Evolutionary conservation across 2,797 vertebrate species (phyloP).

Genomic region (Muscicapa comitata): DNA sequence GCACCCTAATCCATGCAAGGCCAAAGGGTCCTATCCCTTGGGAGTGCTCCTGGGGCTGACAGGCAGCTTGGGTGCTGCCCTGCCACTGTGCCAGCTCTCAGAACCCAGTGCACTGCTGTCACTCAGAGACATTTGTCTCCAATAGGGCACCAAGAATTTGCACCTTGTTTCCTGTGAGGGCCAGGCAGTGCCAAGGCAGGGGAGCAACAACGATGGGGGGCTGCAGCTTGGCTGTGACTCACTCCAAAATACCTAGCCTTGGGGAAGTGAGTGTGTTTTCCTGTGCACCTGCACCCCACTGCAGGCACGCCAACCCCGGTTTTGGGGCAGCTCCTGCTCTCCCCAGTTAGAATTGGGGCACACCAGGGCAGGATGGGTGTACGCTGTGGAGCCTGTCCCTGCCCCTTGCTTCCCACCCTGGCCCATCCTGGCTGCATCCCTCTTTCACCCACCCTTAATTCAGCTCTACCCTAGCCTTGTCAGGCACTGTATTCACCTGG

Average conservation of each 20-base stretch:
- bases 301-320: neutral
- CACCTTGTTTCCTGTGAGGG: neutral
- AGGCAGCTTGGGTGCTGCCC: neutral
- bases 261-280: accelerated
- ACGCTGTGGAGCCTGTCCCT: neutral
- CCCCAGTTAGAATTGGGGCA: accelerated
- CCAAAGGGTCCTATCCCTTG: neutral
- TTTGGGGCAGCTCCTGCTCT: neutral
- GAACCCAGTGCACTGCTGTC: neutral
- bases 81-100: accelerated
- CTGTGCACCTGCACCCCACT: neutral
- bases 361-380: neutral
- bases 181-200: neutral
- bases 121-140: no score
- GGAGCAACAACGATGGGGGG: accelerated
- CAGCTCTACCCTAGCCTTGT: neutral
- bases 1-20: accelerated
- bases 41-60: accelerated
- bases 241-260: neutral
- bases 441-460: neutral
- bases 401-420: neutral
- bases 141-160: neutral
- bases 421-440: neutral
- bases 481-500: neutral
- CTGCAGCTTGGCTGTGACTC: neutral